Base-by-base conservation (phyloP, 2,113 vertebrate species). In the Petrocephalus microphthalmus region DNA sequence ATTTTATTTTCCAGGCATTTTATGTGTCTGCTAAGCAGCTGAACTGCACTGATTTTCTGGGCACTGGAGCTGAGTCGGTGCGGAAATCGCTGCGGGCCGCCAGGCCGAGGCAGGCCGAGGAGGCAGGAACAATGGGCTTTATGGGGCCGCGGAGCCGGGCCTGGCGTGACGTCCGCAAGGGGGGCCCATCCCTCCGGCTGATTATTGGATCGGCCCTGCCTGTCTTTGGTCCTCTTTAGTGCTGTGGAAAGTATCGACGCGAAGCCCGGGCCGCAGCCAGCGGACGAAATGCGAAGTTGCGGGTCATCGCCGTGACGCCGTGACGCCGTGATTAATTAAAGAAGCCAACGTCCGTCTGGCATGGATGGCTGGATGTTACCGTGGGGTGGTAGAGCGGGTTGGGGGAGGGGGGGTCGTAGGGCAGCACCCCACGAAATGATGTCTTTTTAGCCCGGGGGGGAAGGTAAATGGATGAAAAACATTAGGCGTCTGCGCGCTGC, bases 261-360 rank as follows among this genome's bases (percentile, higher is more conserved):
- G 49, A 92, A 91, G 92, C 89, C 91, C 60, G 25, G 25, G 92
- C 91, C 94, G 89, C 91, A 90, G 86, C 74, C 91, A 60, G 96
- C 96, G 95, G 96, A 96, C 97, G 95, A 93, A 92, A 93, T 94
- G 93, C 93, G 95, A 96, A 96, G 95, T 94, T 94, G 90, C 85
- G 52, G 93, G 91, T 93, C 92, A 92, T 92, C 92, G 93, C 94
- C 95, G 93, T 96, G 94, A 95, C 92, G 93, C 94, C 95, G 93
- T 96, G 94, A 95, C 93, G 94, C 93, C 89, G 84, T 95, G 95
- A 97, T 96, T 97, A 95, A 97, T 98, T 97, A 95, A 94, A 97
- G 96, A 97, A 94, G 92, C 96, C 96, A 96, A 94, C 33, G 93
- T 88, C 47, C 96, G 96, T 97, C 96, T 94, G 95, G 92, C 93